phyloP scores from a whole-genome alignment of 2,888 invertebrate species.

The Parnassius apollo region DNA sequence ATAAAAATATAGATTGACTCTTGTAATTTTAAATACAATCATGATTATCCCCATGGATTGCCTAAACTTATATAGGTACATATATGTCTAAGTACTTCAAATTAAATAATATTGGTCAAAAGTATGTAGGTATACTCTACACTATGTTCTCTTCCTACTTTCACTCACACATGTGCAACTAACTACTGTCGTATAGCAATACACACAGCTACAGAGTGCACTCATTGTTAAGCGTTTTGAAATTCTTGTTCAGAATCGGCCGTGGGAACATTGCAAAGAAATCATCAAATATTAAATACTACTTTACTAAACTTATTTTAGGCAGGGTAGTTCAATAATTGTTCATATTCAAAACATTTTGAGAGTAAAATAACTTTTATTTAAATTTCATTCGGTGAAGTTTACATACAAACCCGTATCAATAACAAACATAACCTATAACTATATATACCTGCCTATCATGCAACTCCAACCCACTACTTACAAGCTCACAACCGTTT shows the following conservation, averaged over 20 bases:
- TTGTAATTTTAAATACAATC: too few species aligned
- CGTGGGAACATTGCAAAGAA: conserved; percentile 57
- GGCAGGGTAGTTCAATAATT: background rate
- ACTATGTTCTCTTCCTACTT: conserved; percentile 33
- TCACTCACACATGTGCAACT: conserved; percentile 37
- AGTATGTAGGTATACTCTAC: conserved; percentile 18
- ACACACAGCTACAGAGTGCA: conserved; percentile 48
- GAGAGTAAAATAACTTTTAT: too few species aligned
- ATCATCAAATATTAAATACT: conserved; percentile 28
- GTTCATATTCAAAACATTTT: background rate
- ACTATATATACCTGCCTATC: conserved; percentile 11
- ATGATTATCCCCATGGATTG: too few species aligned
- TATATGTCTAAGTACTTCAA: too few species aligned
- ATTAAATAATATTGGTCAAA: too few species aligned
- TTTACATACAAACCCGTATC: too few species aligned
- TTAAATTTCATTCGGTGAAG: too few species aligned
- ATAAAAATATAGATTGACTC: too few species aligned
- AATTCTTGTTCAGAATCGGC: conserved; percentile 66
- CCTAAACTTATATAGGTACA: too few species aligned
- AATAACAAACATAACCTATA: conserved; percentile 19
- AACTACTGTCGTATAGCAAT: conserved; percentile 34
- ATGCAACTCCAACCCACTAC: conserved; percentile 27
- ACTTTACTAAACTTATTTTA: background rate
- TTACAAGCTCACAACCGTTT: conserved; percentile 36
- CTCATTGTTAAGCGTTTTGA: conserved; percentile 73